These are phyloP conservation scores for Ciconia maguari DNA, from an alignment of 2,113 vertebrate species.

Conservation along the genomic window DNA sequence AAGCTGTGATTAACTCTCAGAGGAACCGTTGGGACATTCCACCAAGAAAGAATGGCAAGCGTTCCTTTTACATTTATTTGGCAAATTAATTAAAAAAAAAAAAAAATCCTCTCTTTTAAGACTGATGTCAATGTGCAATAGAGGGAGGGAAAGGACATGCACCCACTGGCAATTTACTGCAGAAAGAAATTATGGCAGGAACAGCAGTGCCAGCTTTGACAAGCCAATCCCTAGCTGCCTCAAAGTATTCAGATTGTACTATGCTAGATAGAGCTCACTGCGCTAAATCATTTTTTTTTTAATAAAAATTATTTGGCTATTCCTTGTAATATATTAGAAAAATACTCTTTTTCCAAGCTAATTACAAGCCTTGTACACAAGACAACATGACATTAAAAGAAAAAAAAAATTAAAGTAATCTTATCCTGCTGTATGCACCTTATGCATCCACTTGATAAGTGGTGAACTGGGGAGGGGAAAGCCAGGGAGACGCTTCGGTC, in stretches of 20 bases:
- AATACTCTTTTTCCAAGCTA: conserved; percentile 78
- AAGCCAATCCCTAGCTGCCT: conserved; percentile 71
- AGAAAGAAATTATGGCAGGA: conserved; percentile 67
- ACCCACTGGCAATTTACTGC: conserved; percentile 67
- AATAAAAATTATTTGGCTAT: conserved; percentile 80
- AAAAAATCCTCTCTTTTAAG: conserved; percentile 72
- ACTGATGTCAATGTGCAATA: conserved; percentile 76
- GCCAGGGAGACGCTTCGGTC: conserved; percentile 61
- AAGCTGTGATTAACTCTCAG: conserved; percentile 50
- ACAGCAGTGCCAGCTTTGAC: conserved; percentile 64
- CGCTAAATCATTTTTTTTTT: conserved; percentile 64
- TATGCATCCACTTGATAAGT: conserved; percentile 61
- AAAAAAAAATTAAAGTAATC: conserved; percentile 28
- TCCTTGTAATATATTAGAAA: conserved; percentile 80
- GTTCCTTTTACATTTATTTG: conserved; percentile 61
- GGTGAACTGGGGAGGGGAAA: conserved; percentile 52
- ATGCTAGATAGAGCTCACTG: conserved; percentile 76
- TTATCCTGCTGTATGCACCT: conserved; percentile 51
- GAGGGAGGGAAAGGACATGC: conserved; percentile 62
- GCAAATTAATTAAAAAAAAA: conserved; percentile 63
- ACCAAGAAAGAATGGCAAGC: conserved; percentile 62
- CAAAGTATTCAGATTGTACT: conserved; percentile 79
- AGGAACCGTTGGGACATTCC: conserved; percentile 51
- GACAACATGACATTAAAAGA: conserved; percentile 68
- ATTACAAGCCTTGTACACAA: conserved; percentile 74